Conservation (phyloP, 2,888 invertebrate genomes). For the Ceraclea dissimilis region DNA sequence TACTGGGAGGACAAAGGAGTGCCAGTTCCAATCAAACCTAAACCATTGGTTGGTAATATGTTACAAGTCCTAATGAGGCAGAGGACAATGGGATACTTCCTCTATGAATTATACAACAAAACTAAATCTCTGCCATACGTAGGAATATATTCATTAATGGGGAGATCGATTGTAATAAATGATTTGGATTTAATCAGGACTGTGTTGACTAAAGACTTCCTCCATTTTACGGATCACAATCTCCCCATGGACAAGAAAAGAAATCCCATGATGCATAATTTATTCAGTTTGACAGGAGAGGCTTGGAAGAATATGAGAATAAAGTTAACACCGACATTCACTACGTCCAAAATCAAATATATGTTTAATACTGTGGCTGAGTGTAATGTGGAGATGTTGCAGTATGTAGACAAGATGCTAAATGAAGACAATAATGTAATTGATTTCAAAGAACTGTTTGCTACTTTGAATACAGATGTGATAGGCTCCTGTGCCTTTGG, state of each 20-base stretch:
- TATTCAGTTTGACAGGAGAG: constrained; percentile 41
- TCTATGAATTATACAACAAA: constrained; percentile 1
- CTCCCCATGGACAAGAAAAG: constrained; percentile 38
- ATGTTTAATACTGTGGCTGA: constrained; percentile 45
- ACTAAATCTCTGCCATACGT: constrained; percentile 26
- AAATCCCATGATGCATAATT: constrained; percentile 43
- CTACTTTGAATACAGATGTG: constrained; percentile 43
- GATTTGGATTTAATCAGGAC: constrained; percentile 32
- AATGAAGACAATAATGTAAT: constrained; percentile 25
- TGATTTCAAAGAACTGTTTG: constrained; percentile 38
- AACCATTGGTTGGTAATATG: not conserved
- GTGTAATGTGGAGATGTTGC: constrained; percentile 38
- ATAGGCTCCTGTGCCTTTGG: constrained; percentile 45
- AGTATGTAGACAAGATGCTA: constrained; percentile 24
- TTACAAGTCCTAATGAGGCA: not conserved
- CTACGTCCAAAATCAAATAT: constrained; percentile 51
- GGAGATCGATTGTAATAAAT: constrained; percentile 30
- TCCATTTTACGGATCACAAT: constrained; percentile 33
- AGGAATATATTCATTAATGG: constrained; percentile 30
- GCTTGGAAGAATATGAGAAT: constrained; percentile 48
- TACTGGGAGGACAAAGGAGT: not conserved
- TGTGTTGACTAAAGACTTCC: constrained; percentile 33
- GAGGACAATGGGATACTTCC: not conserved
- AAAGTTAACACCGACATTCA: constrained; percentile 51
- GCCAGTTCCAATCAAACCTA: not conserved